phyloP scores from a whole-genome alignment of 1,140 invertebrate genomes.

The Thereuonema tuberculata region DNA sequence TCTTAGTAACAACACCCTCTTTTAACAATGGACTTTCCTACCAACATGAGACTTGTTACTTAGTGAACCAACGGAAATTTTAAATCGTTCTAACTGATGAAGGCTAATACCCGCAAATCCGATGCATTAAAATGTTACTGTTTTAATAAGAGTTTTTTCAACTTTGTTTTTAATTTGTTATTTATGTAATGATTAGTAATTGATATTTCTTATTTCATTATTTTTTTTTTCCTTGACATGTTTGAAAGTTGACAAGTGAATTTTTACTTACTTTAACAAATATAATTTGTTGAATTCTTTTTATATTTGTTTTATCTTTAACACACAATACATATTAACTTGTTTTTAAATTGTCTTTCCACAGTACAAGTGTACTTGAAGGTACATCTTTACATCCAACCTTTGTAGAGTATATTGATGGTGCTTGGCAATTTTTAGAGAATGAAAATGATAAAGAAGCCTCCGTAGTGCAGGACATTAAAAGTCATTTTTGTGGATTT shows the following conservation, averaged over 20 bases:
- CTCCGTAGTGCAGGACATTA: constrained; percentile 58
- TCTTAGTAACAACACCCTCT: no score
- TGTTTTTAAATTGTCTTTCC: constrained; percentile 12
- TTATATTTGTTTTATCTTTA: background rate
- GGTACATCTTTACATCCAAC: constrained; percentile 66
- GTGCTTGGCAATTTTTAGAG: constrained; percentile 77
- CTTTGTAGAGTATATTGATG: constrained; percentile 90
- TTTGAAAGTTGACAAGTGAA: background rate
- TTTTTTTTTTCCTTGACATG: background rate
- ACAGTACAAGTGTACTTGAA: constrained; percentile 69
- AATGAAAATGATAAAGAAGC: constrained; percentile 77
- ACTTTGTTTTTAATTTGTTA: no score
- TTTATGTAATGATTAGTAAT: background rate
- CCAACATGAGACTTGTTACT: no score
- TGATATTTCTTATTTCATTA: background rate
- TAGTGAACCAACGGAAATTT: no score
- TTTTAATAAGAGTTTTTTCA: no score
- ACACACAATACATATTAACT: background rate
- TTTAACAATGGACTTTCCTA: no score
- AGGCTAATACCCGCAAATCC: no score
- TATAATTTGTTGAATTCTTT: background rate
- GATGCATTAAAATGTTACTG: no score
- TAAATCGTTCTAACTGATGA: no score
- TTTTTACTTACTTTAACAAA: background rate
- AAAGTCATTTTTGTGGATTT: constrained; percentile 88